Base-by-base conservation (phyloP, 2,888 invertebrate species). In the Bedellia somnulentella region DNA sequence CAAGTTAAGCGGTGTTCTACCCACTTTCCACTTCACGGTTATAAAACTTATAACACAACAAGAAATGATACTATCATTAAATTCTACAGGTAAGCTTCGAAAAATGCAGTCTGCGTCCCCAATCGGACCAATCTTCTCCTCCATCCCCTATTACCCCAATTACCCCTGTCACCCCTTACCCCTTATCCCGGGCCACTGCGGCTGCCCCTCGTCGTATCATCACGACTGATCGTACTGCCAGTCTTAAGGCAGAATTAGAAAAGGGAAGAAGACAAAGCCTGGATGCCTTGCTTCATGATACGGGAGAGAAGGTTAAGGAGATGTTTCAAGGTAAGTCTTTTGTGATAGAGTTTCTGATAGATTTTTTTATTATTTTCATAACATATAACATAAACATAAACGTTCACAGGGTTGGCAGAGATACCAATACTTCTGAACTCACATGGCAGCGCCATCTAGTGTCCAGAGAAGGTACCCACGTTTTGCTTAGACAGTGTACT, bases 231-330 rank as follows among this genome's bases (percentile, higher is more conserved):
- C 37, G 49, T 5, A 39, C 42, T 27, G 45, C 46, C 0, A 38
- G 40, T 26, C 35, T 58, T 18, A 36, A 52, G 0, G 57, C 57
- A 0, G 61, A 62, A 35, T 34, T 61, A 27, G 60, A 59, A 34
- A 44, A 43, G 11, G 54, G 54, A 33, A 67, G 87, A 29, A 64
- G 89, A 14, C 89, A 88, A 56, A 89, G 89, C 38, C 62, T 90
- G 17, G 89, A 90, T 45, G 83, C 87, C 35, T 52, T 89, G 14
- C 78, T 89, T 49, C 81, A 82, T 18, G 88, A 88, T 39, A 89
- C 89, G 1, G 82, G 89, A 21, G 89, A 88, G 56, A 83, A 85
- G 47, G 85, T 90, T 36, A 89, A 89, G 57, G 90, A 89, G 61
- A 85, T 89, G 47, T 83, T 89, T 41, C 88, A 89, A 52, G 88